A percentile compares a stretch with the other conserved stretches of the same genome.
Evolutionary conservation across 2,888 invertebrate genomes (phyloP).

Genomic region (Microdon myrmicae): DNA sequence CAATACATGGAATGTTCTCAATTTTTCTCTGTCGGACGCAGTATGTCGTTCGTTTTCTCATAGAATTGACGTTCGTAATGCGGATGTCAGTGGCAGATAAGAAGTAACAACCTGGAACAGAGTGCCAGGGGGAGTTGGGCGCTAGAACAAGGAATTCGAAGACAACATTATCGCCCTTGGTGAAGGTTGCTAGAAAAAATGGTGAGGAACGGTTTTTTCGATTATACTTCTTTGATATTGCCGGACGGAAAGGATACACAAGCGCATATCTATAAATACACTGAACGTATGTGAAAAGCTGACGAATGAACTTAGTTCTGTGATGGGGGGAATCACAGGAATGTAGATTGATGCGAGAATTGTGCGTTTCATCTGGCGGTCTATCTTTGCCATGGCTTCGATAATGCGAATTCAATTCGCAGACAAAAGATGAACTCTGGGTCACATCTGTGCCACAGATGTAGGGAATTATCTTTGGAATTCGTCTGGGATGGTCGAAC

Average conservation of each 20-base stretch:
- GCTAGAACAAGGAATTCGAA: no score
- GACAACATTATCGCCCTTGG: constrained; percentile 46
- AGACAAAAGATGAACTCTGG: constrained; percentile 50
- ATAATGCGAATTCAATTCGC: constrained; percentile 52
- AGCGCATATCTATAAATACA: no score
- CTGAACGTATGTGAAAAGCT: no score
- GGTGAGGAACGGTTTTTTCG: constrained; percentile 34
- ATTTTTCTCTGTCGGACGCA: constrained; percentile 37
- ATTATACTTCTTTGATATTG: constrained; percentile 25
- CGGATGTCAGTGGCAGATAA: constrained; percentile 37
- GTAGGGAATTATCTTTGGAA: constrained; percentile 43
- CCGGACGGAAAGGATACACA: constrained; percentile 41
- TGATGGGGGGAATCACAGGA: constrained; percentile 33
- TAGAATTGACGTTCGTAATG: constrained; percentile 46
- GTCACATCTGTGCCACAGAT: constrained; percentile 50
- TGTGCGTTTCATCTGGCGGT: constrained; percentile 21
- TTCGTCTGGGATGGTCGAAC: constrained; percentile 25
- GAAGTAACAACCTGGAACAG: no score
- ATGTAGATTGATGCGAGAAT: constrained; percentile 36
- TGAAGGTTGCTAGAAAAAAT: constrained; percentile 35
- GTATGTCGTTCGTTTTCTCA: constrained; percentile 34
- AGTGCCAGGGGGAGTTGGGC: no score
- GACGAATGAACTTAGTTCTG: no score
- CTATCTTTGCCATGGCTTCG: constrained; percentile 21
- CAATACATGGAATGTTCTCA: constrained; percentile 48